Conservation (phyloP, 2,113 vertebrate genomes). For the Cichladusa arquata region DNA sequence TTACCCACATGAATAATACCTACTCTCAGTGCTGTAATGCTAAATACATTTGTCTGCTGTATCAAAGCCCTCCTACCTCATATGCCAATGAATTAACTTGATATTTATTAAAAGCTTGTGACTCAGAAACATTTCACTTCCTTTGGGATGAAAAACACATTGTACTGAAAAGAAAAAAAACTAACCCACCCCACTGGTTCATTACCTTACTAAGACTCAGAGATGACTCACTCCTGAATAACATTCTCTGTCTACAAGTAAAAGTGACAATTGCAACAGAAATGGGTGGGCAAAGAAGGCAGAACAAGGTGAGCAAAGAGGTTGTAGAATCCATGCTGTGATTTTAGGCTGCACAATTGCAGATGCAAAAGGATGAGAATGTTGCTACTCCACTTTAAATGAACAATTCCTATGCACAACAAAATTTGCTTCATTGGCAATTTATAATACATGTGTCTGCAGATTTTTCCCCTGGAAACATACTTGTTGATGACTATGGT, state of each 20-base stretch:
- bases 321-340: neutral
- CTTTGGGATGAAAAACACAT: neutral
- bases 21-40: neutral
- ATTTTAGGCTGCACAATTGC: neutral
- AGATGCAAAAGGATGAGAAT: neutral
- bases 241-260: neutral
- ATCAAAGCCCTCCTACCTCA: constrained; percentile 12
- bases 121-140: constrained; percentile 27
- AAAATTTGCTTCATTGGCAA: neutral
- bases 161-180: neutral
- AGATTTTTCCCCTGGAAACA: neutral
- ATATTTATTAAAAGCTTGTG: constrained; percentile 32
- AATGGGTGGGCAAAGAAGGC: neutral
- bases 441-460: neutral
- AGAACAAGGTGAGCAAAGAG: neutral
- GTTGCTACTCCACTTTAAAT: neutral
- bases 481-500: neutral
- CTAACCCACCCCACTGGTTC: neutral
- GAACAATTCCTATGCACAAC: neutral
- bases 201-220: neutral
- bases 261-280: neutral
- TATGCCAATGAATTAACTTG: neutral
- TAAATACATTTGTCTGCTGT: neutral
- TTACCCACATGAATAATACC: constrained; percentile 19
- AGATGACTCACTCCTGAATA: constrained; percentile 5